phyloP scores from a whole-genome alignment of 2,797 vertebrate species.

The Anniella stebbinsi region DNA sequence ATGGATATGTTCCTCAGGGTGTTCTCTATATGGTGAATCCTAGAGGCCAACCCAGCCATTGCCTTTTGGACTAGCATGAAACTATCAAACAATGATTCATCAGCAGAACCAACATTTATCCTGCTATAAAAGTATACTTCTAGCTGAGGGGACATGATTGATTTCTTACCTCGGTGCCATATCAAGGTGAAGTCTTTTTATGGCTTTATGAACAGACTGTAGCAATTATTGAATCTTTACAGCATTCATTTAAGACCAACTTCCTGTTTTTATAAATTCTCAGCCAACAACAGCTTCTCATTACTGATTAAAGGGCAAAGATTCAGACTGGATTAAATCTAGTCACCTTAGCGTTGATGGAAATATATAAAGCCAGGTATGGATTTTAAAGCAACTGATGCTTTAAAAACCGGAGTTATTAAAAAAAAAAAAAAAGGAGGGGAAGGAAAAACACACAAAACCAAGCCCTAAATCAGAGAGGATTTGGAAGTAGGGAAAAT shows the following conservation, averaged over 20 bases:
- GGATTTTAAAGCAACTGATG: background rate
- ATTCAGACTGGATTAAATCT: slow-evolving; percentile 8
- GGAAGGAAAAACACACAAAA: background rate
- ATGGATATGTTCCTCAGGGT: background rate
- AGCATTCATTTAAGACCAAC: background rate
- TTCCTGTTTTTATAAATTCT: slow-evolving; percentile 34
- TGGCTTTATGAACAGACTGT: background rate
- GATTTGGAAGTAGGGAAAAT: background rate
- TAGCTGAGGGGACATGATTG: slow-evolving; percentile 15
- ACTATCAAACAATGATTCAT: slow-evolving; percentile 8
- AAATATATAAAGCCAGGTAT: background rate
- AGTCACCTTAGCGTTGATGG: background rate
- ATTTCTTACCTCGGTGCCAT: background rate
- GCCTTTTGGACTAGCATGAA: slow-evolving; percentile 2
- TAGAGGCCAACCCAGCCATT: background rate
- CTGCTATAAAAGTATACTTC: slow-evolving; percentile 19
- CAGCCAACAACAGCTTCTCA: background rate
- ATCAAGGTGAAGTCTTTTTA: background rate
- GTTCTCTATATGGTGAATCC: slow-evolving; percentile 8
- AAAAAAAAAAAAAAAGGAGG: background rate
- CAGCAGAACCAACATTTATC: background rate
- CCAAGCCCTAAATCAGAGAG: background rate
- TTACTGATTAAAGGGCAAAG: background rate
- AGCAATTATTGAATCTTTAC: slow-evolving; percentile 22
- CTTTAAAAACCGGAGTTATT: no score